Conservation (phyloP, 2,888 invertebrate species). For the Polydrusus tereticollis region DNA sequence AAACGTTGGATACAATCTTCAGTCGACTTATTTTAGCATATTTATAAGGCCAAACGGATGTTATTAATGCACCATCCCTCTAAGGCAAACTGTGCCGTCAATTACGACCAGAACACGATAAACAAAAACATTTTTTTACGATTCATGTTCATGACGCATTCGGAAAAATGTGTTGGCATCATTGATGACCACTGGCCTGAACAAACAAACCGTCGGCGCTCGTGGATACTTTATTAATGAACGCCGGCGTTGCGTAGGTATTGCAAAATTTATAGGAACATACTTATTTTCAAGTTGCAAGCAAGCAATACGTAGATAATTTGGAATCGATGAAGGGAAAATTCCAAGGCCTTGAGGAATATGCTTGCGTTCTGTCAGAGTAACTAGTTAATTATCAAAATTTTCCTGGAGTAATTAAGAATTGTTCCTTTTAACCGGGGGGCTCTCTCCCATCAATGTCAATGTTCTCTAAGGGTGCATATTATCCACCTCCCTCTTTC, state of each 20-base stretch:
- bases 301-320: background rate
- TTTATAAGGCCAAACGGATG: background rate
- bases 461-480: too few relatives aligned
- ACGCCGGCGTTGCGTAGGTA: slow-evolving; percentile 9
- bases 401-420: too few relatives aligned
- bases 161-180: slow-evolving; percentile 17
- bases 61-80: background rate
- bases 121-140: slow-evolving; percentile 15
- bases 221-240: slow-evolving; percentile 20
- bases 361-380: too few relatives aligned
- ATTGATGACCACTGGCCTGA: background rate
- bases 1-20: too few relatives aligned
- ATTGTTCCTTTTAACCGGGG: too few relatives aligned
- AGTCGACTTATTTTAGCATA: background rate
- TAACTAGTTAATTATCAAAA: too few relatives aligned
- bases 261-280: slow-evolving; percentile 8
- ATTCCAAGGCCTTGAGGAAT: too few relatives aligned
- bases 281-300: slow-evolving; percentile 1
- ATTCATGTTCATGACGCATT: slow-evolving; percentile 13
- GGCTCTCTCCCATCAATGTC: too few relatives aligned
- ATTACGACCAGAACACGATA: background rate
- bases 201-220: slow-evolving; percentile 1
- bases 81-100: background rate
- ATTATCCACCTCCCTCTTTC: too few relatives aligned
- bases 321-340: too few relatives aligned